phyloP scores from a whole-genome alignment of 2,113 vertebrate genomes.

The Microtus pennsylvanicus region DNA sequence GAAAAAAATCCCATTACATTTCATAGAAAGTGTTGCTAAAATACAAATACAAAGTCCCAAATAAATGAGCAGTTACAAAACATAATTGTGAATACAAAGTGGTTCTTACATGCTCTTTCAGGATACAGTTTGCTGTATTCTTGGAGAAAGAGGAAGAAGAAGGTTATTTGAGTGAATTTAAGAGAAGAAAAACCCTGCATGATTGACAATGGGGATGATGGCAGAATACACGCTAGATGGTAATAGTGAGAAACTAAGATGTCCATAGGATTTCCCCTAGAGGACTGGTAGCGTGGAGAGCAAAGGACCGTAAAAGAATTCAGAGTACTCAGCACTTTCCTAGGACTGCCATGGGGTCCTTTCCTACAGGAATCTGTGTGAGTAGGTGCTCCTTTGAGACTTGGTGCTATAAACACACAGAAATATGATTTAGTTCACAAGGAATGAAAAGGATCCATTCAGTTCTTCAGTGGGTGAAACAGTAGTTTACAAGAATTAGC shows the following conservation, averaged over 20 bases:
- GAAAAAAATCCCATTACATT: background rate
- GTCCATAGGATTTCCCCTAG: background rate
- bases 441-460: background rate
- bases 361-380: conserved; percentile 84
- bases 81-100: background rate
- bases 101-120: background rate
- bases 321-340: no score
- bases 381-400: background rate
- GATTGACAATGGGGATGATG: background rate
- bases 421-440: background rate
- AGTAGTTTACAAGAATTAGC: background rate
- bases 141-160: background rate
- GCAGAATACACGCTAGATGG: background rate
- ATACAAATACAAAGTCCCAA: background rate
- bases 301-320: no score
- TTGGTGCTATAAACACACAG: background rate
- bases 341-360: conserved; percentile 86
- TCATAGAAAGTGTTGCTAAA: background rate
- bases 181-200: background rate
- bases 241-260: background rate
- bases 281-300: background rate
- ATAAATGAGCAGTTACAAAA: background rate
- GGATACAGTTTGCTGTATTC: background rate
- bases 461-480: background rate
- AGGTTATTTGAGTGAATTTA: background rate